Evolutionary conservation across 2,888 invertebrate genomes (phyloP).

Genomic region (Acrobasis suavella): DNA sequence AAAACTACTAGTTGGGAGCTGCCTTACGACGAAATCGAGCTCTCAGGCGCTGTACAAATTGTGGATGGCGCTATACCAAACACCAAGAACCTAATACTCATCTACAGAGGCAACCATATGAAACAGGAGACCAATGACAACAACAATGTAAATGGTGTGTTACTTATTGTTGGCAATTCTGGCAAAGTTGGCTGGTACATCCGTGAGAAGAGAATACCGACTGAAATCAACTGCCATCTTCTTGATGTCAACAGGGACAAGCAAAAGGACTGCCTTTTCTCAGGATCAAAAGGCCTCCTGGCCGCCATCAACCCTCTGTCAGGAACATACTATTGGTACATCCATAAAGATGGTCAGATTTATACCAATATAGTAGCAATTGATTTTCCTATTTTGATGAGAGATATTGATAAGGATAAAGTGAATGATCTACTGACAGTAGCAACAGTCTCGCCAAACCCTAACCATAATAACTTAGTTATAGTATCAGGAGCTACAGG

Average conservation of each 20-base stretch:
- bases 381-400: slow-evolving; percentile 87
- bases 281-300: slow-evolving; percentile 85
- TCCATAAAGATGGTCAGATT: slow-evolving; percentile 78
- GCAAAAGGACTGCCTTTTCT: slow-evolving; percentile 88
- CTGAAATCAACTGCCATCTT: slow-evolving; percentile 87
- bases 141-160: slow-evolving; percentile 84
- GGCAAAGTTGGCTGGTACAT: slow-evolving; percentile 90
- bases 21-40: slow-evolving; percentile 86
- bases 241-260: slow-evolving; percentile 88
- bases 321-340: slow-evolving; percentile 82
- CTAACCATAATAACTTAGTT: slow-evolving; percentile 83
- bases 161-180: slow-evolving; percentile 86
- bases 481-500: slow-evolving; percentile 88
- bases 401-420: slow-evolving; percentile 88
- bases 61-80: slow-evolving; percentile 85
- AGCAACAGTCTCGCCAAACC: slow-evolving; percentile 75
- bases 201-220: slow-evolving; percentile 85
- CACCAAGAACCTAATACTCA: slow-evolving; percentile 87
- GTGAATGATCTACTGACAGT: slow-evolving; percentile 86
- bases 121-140: slow-evolving; percentile 72
- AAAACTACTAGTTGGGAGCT: slow-evolving; percentile 86
- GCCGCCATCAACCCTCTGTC: slow-evolving; percentile 79
- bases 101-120: slow-evolving; percentile 87
- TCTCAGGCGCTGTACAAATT: slow-evolving; percentile 87
- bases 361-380: slow-evolving; percentile 81